Conservation (phyloP, 2,797 vertebrate genomes). For the Zalophus californianus region DNA sequence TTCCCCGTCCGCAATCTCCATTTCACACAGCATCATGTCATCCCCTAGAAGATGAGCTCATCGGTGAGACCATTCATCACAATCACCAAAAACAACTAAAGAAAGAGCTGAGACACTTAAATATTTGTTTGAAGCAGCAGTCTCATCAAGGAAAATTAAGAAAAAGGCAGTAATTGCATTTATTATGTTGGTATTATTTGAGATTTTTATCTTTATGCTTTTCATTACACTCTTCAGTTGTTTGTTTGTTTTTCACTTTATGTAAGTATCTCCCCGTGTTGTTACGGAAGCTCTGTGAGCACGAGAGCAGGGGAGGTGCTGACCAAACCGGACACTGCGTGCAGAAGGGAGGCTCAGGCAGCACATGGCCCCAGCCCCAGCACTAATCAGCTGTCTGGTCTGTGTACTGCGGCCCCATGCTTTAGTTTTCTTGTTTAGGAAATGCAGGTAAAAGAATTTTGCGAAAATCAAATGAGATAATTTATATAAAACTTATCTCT, state of each 20-base stretch:
- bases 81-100: neutral
- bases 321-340: accelerated
- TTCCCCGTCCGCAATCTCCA: slow-evolving; percentile 90
- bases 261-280: neutral
- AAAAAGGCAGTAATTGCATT: slow-evolving; percentile 2
- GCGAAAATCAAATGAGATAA: slow-evolving; percentile 6
- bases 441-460: neutral
- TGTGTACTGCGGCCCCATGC: neutral
- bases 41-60: slow-evolving; percentile 89
- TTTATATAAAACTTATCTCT: neutral
- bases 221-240: neutral
- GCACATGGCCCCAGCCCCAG: neutral
- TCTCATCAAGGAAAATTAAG: slow-evolving; percentile 41
- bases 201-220: neutral
- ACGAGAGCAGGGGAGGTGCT: neutral
- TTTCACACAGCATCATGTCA: slow-evolving; percentile 88
- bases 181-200: neutral
- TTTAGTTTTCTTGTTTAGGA: neutral
- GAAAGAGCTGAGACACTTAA: neutral
- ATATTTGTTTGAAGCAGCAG: neutral
- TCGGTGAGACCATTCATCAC: neutral
- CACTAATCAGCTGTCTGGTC: neutral
- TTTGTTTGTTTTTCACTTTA: neutral
- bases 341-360: too few relatives aligned
- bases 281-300: neutral